Evolutionary conservation across 2,888 invertebrate genomes (phyloP).

Genomic region (Chironomus tentans): DNA sequence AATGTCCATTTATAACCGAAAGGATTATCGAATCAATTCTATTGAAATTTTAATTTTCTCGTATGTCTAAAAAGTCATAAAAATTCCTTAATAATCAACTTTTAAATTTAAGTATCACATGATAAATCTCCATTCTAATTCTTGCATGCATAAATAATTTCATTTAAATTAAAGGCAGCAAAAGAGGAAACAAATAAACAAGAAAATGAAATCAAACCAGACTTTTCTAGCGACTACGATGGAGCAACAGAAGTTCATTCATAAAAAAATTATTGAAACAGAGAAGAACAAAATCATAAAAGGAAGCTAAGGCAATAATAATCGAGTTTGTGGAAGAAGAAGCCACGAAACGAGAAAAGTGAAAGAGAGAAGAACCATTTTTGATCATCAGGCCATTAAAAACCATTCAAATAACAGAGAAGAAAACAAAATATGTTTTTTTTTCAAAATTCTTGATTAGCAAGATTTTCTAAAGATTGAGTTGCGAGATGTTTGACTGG

Average conservation of each 20-base stretch:
- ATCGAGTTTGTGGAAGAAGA: no score
- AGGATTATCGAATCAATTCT: no score
- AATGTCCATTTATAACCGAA: no score
- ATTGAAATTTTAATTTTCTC: no score
- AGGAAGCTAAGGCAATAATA: not conserved
- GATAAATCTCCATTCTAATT: not conserved
- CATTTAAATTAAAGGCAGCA: not conserved
- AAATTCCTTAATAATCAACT: not conserved
- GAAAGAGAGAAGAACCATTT: slow-evolving; percentile 15
- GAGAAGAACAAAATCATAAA: not conserved
- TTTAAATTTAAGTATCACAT: not conserved
- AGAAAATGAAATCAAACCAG: not conserved
- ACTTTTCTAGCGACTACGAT: not conserved
- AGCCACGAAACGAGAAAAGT: not conserved
- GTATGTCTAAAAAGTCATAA: not conserved
- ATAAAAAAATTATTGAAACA: not conserved
- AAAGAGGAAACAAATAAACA: not conserved
- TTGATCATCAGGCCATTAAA: slow-evolving; percentile 11
- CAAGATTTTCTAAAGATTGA: no score
- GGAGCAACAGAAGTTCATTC: slow-evolving; percentile 6
- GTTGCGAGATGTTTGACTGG: no score
- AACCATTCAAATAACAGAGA: not conserved
- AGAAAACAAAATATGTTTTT: no score
- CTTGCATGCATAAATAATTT: no score
- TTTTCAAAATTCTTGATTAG: no score